Evolutionary conservation across 2,113 vertebrate genomes (phyloP).

Genomic region (Ciconia stormi): DNA sequence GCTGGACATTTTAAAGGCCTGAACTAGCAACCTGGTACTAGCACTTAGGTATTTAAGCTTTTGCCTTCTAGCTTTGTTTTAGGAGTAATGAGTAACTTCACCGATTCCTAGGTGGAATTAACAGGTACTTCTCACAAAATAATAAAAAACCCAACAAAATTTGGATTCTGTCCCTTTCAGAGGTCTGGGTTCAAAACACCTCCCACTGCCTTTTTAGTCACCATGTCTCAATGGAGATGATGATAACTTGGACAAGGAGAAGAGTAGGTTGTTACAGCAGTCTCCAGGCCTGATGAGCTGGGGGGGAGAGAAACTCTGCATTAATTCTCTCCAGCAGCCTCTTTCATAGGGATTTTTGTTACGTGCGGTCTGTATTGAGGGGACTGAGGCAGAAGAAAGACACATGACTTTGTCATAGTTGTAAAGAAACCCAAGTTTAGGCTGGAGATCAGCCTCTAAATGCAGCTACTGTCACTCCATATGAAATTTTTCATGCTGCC

Average conservation of each 20-base stretch:
- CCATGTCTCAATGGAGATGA: background rate
- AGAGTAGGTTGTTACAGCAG: background rate
- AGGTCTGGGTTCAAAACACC: background rate
- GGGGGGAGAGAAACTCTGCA: rapidly evolving
- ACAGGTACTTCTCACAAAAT: background rate
- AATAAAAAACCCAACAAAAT: background rate
- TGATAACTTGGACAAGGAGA: background rate
- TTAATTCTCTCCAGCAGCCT: background rate
- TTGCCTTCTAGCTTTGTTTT: background rate
- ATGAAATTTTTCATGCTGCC: background rate
- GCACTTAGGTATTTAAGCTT: background rate
- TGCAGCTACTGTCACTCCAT: rapidly evolving
- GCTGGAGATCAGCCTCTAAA: background rate
- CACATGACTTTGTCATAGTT: rapidly evolving
- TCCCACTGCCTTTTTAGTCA: background rate
- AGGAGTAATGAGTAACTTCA: background rate
- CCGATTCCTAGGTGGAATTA: background rate
- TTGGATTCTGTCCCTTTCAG: background rate
- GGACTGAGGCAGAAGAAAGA: background rate
- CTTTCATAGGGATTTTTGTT: background rate
- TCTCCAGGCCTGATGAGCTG: background rate
- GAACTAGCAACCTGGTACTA: background rate
- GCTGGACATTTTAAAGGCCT: background rate
- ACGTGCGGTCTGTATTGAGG: background rate
- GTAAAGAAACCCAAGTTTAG: background rate